Percentiles rank a stretch among this genome's conserved stretches.
Evolutionary conservation across 2,113 vertebrate species (phyloP).

Genomic region (Caranx ignobilis): DNA sequence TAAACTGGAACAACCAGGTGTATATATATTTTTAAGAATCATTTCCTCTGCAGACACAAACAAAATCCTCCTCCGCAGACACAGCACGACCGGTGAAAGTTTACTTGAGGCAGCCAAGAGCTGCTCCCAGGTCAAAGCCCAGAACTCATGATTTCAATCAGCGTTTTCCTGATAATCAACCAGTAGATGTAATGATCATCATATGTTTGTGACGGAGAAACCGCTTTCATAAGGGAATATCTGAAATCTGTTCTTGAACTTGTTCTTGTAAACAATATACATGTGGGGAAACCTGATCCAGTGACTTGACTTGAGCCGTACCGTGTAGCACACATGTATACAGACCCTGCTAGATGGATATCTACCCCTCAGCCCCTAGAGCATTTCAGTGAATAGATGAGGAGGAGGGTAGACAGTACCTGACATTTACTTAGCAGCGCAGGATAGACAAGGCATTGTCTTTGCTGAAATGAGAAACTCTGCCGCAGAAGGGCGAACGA

Average conservation of each 20-base stretch:
- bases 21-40: not conserved
- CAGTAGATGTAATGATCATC: slow-evolving; percentile 2
- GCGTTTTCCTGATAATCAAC: not conserved
- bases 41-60: slow-evolving; percentile 1
- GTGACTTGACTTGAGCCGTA: slow-evolving; percentile 49
- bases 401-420: slow-evolving; percentile 76
- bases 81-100: not conserved
- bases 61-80: not conserved
- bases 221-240: not conserved
- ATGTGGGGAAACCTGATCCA: slow-evolving; percentile 54
- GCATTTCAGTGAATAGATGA: slow-evolving; percentile 73
- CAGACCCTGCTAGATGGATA: slow-evolving; percentile 68
- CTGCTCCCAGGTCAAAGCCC: not conserved
- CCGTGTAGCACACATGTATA: slow-evolving; percentile 70
- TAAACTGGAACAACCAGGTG: not conserved
- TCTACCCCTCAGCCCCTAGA: slow-evolving; percentile 67
- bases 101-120: not conserved
- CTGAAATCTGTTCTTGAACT: slow-evolving; percentile 29
- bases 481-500: slow-evolving; percentile 66
- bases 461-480: slow-evolving; percentile 80
- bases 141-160: not conserved
- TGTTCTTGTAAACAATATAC: slow-evolving; percentile 55
- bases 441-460: slow-evolving; percentile 80
- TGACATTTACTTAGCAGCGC: slow-evolving; percentile 77
- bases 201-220: not conserved